Evolutionary conservation across 1,140 invertebrate genomes (phyloP).

Genomic region (Pygmarrhopalites habei): DNA sequence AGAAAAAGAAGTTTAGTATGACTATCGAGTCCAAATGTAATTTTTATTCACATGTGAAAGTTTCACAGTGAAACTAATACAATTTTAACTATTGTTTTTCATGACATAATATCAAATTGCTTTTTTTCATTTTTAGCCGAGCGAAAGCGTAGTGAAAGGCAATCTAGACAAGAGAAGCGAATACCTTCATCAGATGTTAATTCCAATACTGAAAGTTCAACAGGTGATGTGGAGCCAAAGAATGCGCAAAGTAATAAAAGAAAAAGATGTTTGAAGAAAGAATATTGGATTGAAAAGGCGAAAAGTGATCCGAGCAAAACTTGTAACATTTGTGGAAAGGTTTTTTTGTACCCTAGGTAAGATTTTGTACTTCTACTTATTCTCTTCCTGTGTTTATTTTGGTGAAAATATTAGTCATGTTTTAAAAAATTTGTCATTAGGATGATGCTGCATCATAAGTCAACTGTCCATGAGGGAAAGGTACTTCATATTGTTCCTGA

Average conservation of each 20-base stretch:
- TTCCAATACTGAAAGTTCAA: neutral
- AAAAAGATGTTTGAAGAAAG: neutral
- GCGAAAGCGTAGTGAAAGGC: neutral
- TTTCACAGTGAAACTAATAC: no score
- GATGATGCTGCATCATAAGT: neutral
- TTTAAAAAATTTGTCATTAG: no score
- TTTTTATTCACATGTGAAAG: no score
- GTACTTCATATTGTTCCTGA: no score
- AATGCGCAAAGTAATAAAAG: neutral
- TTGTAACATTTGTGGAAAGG: constrained; percentile 5
- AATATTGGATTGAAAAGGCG: constrained; percentile 1
- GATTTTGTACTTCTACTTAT: no score
- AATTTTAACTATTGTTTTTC: no score
- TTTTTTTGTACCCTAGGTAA: neutral
- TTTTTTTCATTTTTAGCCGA: no score
- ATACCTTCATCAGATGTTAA: neutral
- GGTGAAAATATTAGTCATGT: no score
- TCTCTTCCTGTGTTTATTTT: no score
- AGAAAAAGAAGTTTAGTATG: no score
- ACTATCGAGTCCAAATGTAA: no score
- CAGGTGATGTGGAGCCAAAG: neutral
- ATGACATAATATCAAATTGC: no score
- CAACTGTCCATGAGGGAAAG: constrained; percentile 3
- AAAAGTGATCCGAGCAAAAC: neutral
- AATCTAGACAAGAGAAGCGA: neutral